Evolutionary conservation across 2,113 vertebrate species (phyloP), one percentile per base, ranked within the genome.

Genomic region (Ia io): DNA sequence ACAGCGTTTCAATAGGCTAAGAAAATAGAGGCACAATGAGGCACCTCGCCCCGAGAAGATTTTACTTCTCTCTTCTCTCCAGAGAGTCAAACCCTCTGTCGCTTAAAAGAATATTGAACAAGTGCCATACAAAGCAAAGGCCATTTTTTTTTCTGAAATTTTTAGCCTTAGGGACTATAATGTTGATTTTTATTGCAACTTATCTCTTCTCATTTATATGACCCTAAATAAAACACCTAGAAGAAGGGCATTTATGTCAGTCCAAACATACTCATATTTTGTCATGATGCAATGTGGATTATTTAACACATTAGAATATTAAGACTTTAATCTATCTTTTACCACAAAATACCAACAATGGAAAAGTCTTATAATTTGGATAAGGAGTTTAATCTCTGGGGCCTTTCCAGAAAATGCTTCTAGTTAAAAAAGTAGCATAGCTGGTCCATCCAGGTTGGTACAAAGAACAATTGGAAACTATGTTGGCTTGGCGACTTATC

Each of bases 121-220:
- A 65, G 49, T 90, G 28, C 71, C 18, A 23, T 90, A 18, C 88
- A 91, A 67, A 92, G 42, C 1, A n/a, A 71, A 65, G 44, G 65
- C n/a, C 80, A 76, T 1, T 42, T 85, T 79, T 92, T 74, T 84
- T 79, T 76, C 87, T 80, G 79, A 78, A 59, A 78, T 17, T 86
- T 56, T 61, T 85, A 84, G 71, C 71, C 63, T 65, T 61, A 71
- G 56, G 69, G 80, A 96, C 61, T 67, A 71, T 56, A 61, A 32
- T 61, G 51, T 49, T 96, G 91, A 61, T 82, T 53, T 94, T 93
- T 80, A 49, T 91, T 95, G 8, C 14, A 88, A 69, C n/a, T 93
- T 40, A 74, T 65, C 35, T 85, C 42, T 84, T 92, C 42, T 90
- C 47, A 51, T 61, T 93, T 84, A 35, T 90, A 37, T 69, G 40